These are phyloP conservation scores for Sebastes schlegelii DNA, from an alignment of 2,113 vertebrate genomes.

Conservation along the genomic window DNA sequence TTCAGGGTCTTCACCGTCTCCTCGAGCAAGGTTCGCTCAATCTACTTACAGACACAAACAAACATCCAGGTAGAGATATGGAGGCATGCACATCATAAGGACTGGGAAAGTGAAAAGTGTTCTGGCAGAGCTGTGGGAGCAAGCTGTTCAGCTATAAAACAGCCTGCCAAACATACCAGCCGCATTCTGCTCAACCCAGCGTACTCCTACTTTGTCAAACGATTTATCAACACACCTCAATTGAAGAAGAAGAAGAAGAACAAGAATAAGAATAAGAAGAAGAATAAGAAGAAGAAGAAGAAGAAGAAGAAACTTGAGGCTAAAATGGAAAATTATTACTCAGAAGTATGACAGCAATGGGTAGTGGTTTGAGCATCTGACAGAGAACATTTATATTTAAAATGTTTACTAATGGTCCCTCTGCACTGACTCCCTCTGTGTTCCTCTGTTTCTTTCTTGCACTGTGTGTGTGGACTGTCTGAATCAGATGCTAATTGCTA, in stretches of 20 bases:
- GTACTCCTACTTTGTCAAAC: conserved; percentile 22
- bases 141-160: conserved; percentile 32
- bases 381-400: conserved; percentile 7
- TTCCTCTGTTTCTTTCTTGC: background rate
- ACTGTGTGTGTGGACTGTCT: conserved; percentile 19
- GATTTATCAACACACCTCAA: conserved; percentile 37
- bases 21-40: conserved; percentile 94
- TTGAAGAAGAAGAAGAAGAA: conserved; percentile 12
- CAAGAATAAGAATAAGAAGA: conserved; percentile 3
- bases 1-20: conserved; percentile 99
- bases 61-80: conserved; percentile 23
- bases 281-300: conserved; percentile 1
- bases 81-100: conserved; percentile 22
- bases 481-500: conserved; percentile 23
- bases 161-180: conserved; percentile 49
- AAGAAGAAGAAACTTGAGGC: conserved; percentile 25
- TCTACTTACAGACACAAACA: conserved; percentile 82
- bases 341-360: background rate
- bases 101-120: background rate
- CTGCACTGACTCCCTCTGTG: conserved; percentile 2
- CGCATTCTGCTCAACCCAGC: conserved; percentile 46
- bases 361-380: conserved; percentile 10
- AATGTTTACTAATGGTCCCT: background rate
- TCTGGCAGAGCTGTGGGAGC: conserved; percentile 7
- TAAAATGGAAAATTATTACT: conserved; percentile 20